A percentile compares a stretch with the other conserved stretches of the same genome.
These are phyloP conservation scores for Melozone crissalis DNA, from an alignment of 2,113 vertebrate species.

Conservation along the genomic window DNA sequence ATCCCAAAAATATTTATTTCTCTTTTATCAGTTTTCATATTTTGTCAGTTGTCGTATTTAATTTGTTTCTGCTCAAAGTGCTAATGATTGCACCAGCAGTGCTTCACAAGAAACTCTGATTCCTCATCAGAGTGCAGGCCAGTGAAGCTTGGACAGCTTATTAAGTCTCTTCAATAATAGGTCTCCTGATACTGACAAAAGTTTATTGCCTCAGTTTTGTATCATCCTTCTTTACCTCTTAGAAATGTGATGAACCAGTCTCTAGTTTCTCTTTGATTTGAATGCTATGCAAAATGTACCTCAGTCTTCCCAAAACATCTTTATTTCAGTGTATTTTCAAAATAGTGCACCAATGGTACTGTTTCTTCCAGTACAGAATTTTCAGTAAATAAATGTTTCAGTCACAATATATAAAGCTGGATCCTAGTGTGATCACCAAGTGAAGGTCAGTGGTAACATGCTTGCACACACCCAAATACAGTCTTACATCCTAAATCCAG, in stretches of 20 bases:
- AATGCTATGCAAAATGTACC: not conserved
- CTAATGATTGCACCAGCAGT: not conserved
- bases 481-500: not conserved
- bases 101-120: not conserved
- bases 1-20: not conserved
- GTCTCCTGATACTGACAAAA: not conserved
- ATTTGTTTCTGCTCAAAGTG: not conserved
- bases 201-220: not conserved
- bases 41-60: not conserved
- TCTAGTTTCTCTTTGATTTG: not conserved
- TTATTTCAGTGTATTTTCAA: not conserved
- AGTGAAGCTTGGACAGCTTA: not conserved
- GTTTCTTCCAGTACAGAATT: not conserved
- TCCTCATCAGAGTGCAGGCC: not conserved
- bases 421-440: not conserved
- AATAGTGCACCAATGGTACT: not conserved
- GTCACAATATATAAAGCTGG: not conserved
- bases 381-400: not conserved
- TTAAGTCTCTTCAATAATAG: not conserved
- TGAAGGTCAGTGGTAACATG: not conserved
- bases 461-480: not conserved
- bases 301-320: not conserved
- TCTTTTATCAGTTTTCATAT: not conserved
- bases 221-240: not conserved
- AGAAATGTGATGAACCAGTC: not conserved